These are phyloP conservation scores for Orthosia incerta DNA, from an alignment of 2,888 invertebrate species.

Conservation along the genomic window DNA sequence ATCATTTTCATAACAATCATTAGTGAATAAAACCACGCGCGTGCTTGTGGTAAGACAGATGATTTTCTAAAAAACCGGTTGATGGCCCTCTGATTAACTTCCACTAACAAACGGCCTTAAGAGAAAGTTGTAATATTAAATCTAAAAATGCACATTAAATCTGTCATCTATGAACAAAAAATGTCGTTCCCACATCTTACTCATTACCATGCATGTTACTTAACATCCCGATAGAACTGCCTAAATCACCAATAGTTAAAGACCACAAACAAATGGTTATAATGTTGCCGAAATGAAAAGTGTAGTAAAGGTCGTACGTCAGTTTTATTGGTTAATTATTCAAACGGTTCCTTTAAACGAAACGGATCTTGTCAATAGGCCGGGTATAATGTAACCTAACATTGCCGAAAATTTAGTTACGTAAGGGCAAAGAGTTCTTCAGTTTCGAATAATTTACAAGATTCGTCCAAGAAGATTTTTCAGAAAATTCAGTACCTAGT, in stretches of 20 bases:
- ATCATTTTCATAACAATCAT: constrained; percentile 18
- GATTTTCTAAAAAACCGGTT: constrained; percentile 30
- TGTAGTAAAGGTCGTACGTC: constrained; percentile 16
- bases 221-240: constrained; percentile 4
- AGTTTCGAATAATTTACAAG: not conserved
- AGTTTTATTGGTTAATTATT: constrained; percentile 14
- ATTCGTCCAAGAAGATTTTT: not conserved
- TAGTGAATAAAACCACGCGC: constrained; percentile 16
- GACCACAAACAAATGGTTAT: not conserved
- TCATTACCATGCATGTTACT: not conserved
- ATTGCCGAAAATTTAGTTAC: not conserved
- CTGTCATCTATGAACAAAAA: not conserved
- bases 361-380: constrained; percentile 12
- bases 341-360: constrained; percentile 22
- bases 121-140: constrained; percentile 37
- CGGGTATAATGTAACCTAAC: constrained; percentile 1
- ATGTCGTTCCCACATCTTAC: constrained; percentile 24
- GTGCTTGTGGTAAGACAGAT: constrained; percentile 28
- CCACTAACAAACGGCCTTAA: not conserved
- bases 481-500: not conserved
- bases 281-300: constrained; percentile 15
- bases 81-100: constrained; percentile 6
- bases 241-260: not conserved
- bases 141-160: constrained; percentile 13
- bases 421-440: not conserved